A percentile compares a stretch with the other conserved stretches of the same genome.
phyloP scores from a whole-genome alignment of 1,140 invertebrate genomes.

The Drosophila watanabei region DNA sequence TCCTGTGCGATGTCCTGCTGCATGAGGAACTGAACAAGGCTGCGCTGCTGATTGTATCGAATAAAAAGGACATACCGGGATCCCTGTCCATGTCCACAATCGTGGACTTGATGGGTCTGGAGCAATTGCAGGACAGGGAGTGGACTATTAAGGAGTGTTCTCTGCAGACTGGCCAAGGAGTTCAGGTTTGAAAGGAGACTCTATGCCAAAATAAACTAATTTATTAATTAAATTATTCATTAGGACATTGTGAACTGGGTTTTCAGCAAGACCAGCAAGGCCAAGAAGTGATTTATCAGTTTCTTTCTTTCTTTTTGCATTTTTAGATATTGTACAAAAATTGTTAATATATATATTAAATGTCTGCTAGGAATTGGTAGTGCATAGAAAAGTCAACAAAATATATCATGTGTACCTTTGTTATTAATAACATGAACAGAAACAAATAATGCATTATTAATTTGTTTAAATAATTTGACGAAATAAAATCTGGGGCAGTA shows the following conservation, averaged over 20 bases:
- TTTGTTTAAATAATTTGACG: not conserved
- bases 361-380: constrained; percentile 7
- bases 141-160: constrained; percentile 65
- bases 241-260: constrained; percentile 51
- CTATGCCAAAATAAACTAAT: not conserved
- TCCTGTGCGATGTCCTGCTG: constrained; percentile 95
- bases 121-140: constrained; percentile 33
- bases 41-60: constrained; percentile 85
- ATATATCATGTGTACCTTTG: not conserved
- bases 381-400: constrained; percentile 21
- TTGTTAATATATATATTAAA: not conserved
- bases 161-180: constrained; percentile 22
- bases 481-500: not conserved
- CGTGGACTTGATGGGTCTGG: constrained; percentile 53
- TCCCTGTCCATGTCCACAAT: constrained; percentile 39
- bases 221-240: not conserved
- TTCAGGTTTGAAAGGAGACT: constrained; percentile 34
- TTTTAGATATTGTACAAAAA: constrained; percentile 7
- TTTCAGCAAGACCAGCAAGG: not conserved
- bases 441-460: not conserved
- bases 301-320: not conserved
- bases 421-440: too few species aligned
- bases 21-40: constrained; percentile 96
- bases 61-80: constrained; percentile 54
- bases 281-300: not conserved